Conservation (phyloP, 2,888 invertebrate genomes). For the Congeria kusceri region DNA sequence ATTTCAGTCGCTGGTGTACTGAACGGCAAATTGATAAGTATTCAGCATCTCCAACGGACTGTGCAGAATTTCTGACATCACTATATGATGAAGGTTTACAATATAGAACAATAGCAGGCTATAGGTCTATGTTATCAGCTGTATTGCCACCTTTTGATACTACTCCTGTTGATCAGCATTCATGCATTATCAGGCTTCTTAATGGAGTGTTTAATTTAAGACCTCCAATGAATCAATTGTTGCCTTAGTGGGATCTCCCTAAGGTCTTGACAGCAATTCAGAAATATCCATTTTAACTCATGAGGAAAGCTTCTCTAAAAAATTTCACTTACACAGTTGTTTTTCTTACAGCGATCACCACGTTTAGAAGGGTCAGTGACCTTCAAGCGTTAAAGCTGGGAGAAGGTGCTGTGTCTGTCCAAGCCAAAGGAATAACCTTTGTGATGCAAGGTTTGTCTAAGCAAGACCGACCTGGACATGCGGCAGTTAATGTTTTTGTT, state of each 20-base stretch:
- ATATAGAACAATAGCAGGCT: conserved; percentile 22
- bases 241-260: conserved; percentile 20
- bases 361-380: conserved; percentile 7
- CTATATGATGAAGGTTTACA: conserved; percentile 11
- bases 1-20: conserved; percentile 30
- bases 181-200: conserved; percentile 14
- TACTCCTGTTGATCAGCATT: conserved; percentile 10
- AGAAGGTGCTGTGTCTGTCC: conserved; percentile 1
- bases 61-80: conserved; percentile 15
- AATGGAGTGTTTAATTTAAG: conserved; percentile 14
- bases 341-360: conserved; percentile 17
- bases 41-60: too few relatives aligned
- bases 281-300: conserved; percentile 14
- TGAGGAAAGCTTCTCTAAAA: background rate
- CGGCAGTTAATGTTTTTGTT: conserved; percentile 14
- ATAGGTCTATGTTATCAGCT: conserved; percentile 23
- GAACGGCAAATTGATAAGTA: too few relatives aligned
- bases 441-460: conserved; percentile 13
- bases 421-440: conserved; percentile 28
- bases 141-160: too few relatives aligned
- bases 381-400: conserved; percentile 6
- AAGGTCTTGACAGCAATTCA: background rate
- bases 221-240: background rate
- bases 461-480: conserved; percentile 19
- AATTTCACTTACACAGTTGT: conserved; percentile 11